These are phyloP conservation scores for Silurus meridionalis DNA, from an alignment of 2,113 vertebrate genomes.

Conservation along the genomic window DNA sequence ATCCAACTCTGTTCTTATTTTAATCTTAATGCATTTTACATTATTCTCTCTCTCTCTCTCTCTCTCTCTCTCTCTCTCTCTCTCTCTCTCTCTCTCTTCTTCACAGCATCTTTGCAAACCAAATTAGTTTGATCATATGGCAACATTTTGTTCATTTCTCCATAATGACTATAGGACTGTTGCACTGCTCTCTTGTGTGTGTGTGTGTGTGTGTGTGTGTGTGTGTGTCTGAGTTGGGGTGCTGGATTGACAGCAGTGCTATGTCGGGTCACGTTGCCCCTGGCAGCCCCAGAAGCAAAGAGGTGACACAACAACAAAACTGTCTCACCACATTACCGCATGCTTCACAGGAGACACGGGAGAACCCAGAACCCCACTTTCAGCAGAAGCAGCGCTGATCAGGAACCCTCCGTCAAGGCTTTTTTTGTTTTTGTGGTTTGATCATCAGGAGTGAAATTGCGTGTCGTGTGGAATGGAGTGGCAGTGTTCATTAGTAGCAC, in stretches of 20 bases:
- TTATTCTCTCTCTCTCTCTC: not conserved
- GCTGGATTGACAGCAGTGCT: conserved; percentile 54
- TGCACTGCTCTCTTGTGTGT: not conserved
- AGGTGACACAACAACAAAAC: conserved; percentile 42
- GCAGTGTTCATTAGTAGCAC: conserved; percentile 33
- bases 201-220: not conserved
- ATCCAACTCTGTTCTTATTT: not conserved
- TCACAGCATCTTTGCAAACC: not conserved
- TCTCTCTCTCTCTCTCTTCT: not conserved
- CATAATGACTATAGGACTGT: not conserved
- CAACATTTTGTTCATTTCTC: not conserved
- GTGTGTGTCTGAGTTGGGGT: conserved; percentile 2
- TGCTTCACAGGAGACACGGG: not conserved
- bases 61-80: not conserved
- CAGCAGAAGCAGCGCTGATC: not conserved
- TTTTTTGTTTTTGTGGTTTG: too few species aligned
- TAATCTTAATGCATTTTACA: not conserved
- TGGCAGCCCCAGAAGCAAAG: conserved; percentile 55
- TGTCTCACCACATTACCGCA: conserved; percentile 47
- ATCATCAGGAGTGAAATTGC: conserved; percentile 10
- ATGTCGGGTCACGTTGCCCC: conserved; percentile 58
- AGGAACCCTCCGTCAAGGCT: not conserved
- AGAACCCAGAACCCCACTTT: not conserved
- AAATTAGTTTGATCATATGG: not conserved
- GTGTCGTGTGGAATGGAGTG: conserved; percentile 11